Evolutionary conservation across 2,113 vertebrate genomes (phyloP).

Genomic region (Cygnus buccinator): DNA sequence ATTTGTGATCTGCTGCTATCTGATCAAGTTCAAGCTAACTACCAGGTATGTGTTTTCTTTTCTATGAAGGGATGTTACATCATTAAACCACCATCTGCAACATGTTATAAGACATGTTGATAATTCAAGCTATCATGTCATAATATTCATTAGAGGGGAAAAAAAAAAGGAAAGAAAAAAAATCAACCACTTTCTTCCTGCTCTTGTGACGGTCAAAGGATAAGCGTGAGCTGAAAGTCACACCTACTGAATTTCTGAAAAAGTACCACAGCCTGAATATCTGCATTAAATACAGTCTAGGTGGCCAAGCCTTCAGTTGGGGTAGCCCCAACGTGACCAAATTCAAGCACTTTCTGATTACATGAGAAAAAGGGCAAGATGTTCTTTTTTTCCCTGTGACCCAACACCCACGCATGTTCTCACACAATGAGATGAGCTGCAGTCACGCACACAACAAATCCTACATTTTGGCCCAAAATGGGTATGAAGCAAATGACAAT

Average conservation of each 20-base stretch:
- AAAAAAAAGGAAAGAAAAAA: background rate
- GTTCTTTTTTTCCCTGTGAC: background rate
- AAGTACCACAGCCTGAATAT: background rate
- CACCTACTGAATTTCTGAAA: background rate
- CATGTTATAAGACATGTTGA: background rate
- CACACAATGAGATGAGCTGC: background rate
- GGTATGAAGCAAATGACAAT: background rate
- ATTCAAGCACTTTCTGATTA: background rate
- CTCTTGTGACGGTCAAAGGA: slow-evolving; percentile 12
- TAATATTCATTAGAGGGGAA: background rate
- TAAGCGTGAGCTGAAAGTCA: background rate
- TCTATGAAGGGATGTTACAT: slow-evolving; percentile 48
- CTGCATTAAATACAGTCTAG: background rate
- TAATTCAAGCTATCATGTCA: background rate
- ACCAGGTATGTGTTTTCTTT: slow-evolving; percentile 29
- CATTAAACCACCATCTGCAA: slow-evolving; percentile 13
- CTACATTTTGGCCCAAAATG: background rate
- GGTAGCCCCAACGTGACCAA: background rate
- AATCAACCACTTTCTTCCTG: background rate
- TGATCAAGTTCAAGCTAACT: background rate
- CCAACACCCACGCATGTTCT: background rate
- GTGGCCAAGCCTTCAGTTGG: background rate
- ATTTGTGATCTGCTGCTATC: slow-evolving; percentile 8
- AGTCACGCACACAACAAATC: background rate
- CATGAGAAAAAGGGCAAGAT: background rate